Percentiles rank a stretch among this genome's conserved stretches.
These are phyloP conservation scores for Loxodonta africana DNA, from an alignment of 2,113 vertebrate genomes.

Conservation along the genomic window DNA sequence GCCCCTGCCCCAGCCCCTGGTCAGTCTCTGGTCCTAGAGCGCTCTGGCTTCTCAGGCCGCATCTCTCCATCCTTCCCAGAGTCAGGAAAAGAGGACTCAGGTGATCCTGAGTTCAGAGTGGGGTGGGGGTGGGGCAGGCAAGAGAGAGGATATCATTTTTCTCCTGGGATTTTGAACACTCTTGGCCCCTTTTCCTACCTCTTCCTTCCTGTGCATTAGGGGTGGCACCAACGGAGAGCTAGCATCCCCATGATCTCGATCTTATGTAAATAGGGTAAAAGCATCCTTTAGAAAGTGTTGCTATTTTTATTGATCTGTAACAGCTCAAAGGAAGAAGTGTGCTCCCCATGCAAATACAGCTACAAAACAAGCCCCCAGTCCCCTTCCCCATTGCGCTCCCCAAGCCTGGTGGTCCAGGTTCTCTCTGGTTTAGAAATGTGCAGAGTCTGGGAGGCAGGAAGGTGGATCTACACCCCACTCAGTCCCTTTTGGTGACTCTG, in stretches of 20 bases:
- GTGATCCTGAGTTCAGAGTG: background rate
- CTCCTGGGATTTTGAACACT: background rate
- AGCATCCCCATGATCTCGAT: background rate
- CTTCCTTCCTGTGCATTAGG: background rate
- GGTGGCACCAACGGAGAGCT: background rate
- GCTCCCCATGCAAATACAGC: background rate
- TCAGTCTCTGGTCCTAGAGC: background rate
- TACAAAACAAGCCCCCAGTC: background rate
- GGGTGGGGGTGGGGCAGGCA: background rate
- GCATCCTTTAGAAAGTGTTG: background rate
- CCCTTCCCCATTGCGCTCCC: background rate
- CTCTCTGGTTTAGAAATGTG: background rate
- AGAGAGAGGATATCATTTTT: background rate
- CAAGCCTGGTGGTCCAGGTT: background rate
- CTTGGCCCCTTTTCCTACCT: background rate
- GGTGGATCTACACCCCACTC: background rate
- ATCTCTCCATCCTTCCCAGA: background rate
- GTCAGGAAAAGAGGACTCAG: background rate
- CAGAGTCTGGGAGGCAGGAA: background rate
- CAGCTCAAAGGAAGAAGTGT: background rate
- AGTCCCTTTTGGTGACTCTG: background rate
- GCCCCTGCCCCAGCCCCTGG: background rate
- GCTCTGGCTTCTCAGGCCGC: background rate
- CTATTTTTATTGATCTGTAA: conserved; percentile 13
- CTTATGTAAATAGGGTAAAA: background rate